Conservation (phyloP, 1,140 invertebrate genomes). For the Drosophila equinoxialis region DNA sequence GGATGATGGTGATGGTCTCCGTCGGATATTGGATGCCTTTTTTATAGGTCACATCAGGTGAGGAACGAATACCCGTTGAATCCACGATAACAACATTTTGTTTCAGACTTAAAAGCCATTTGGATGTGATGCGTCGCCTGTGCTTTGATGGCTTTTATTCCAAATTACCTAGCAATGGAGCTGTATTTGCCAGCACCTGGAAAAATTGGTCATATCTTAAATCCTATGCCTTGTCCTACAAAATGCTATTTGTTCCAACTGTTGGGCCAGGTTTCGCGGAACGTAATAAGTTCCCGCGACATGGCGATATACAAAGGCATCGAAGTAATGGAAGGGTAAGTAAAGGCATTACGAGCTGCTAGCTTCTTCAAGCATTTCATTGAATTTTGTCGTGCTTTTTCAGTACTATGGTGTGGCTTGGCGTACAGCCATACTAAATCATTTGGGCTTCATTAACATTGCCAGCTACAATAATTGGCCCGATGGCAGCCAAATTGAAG, state of each 20-base stretch:
- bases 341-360: not conserved
- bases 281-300: slow-evolving; percentile 85
- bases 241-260: slow-evolving; percentile 86
- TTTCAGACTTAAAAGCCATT: slow-evolving; percentile 76
- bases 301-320: slow-evolving; percentile 84
- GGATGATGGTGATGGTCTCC: slow-evolving; percentile 75
- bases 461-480: slow-evolving; percentile 87
- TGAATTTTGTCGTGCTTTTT: not conserved
- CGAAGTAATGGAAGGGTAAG: slow-evolving; percentile 84
- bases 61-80: slow-evolving; percentile 21
- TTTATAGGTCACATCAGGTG: slow-evolving; percentile 85
- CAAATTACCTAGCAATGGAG: slow-evolving; percentile 86
- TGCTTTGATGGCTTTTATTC: slow-evolving; percentile 87
- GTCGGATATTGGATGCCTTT: slow-evolving; percentile 85
- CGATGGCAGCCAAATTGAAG: slow-evolving; percentile 87
- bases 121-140: slow-evolving; percentile 82
- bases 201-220: slow-evolving; percentile 86
- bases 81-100: not conserved
- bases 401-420: slow-evolving; percentile 85
- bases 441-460: slow-evolving; percentile 84
- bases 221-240: slow-evolving; percentile 85
- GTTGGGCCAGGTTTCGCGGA: slow-evolving; percentile 86
- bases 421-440: slow-evolving; percentile 84
- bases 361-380: not conserved
- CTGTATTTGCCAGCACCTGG: slow-evolving; percentile 86